Evolutionary conservation across 1,140 invertebrate species (phyloP).

Genomic region (Holotrichia oblita): DNA sequence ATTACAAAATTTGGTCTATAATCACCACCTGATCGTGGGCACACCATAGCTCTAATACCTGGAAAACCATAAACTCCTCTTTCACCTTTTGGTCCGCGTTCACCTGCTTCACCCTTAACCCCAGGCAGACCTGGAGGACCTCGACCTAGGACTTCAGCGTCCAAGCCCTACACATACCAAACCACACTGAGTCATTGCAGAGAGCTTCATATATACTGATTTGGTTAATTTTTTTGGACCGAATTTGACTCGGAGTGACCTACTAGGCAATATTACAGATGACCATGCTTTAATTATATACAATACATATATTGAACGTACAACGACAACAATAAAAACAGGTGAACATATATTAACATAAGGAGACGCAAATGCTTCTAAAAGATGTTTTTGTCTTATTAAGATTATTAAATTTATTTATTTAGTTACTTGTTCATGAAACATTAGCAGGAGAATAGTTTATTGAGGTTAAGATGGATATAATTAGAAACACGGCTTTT

Average conservation of each 20-base stretch:
- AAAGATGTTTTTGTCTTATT: not conserved
- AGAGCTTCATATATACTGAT: conserved; percentile 50
- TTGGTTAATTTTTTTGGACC: not conserved
- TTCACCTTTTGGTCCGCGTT: conserved; percentile 83
- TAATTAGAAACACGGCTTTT: not conserved
- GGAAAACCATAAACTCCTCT: conserved; percentile 77
- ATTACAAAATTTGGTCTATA: not conserved
- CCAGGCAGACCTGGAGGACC: conserved; percentile 63
- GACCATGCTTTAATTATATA: conserved; percentile 28
- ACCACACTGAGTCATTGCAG: conserved; percentile 51
- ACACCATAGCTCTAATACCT: conserved; percentile 50
- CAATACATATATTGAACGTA: not conserved
- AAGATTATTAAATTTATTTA: not conserved
- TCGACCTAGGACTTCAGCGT: conserved; percentile 61
- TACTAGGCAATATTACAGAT: not conserved
- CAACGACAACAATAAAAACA: conserved; percentile 1
- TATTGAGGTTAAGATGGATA: not conserved
- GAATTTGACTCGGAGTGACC: not conserved
- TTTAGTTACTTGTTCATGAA: no score
- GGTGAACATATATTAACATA: not conserved
- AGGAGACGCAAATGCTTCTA: not conserved
- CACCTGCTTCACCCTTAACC: conserved; percentile 66
- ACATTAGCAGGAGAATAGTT: no score
- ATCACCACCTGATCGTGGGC: not conserved
- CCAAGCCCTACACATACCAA: conserved; percentile 60